phyloP scores from a whole-genome alignment of 37 sponge, comb jelly and placozoan species.

The Lycopodina hypogea region DNA sequence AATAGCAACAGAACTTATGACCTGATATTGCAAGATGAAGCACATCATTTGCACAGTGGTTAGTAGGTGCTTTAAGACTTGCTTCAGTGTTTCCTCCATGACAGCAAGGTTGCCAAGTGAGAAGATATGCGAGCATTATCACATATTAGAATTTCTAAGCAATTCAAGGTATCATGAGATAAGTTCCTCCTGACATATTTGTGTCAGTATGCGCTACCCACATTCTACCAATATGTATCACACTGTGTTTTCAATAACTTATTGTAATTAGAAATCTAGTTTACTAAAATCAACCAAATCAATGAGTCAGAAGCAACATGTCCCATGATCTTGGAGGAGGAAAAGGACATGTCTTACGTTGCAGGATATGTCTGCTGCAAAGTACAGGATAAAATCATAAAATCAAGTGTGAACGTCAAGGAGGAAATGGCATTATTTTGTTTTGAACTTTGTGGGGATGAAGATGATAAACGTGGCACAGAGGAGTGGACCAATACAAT shows the following conservation, averaged over 20 bases:
- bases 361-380: conserved; percentile 19
- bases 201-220: background rate
- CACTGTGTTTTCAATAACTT: background rate
- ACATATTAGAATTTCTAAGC: background rate
- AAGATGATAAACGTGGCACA: too few relatives aligned
- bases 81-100: background rate
- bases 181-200: background rate
- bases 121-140: background rate
- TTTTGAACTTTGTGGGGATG: too few relatives aligned
- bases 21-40: background rate
- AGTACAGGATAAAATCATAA: conserved; percentile 5
- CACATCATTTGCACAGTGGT: background rate
- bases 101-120: too few relatives aligned
- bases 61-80: background rate
- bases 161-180: background rate
- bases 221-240: too few relatives aligned
- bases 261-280: background rate
- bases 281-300: too few relatives aligned
- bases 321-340: conserved; percentile 15
- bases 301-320: too few relatives aligned
- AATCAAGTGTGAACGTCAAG: background rate
- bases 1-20: background rate
- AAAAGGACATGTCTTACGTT: conserved; percentile 4
- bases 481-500: too few relatives aligned
- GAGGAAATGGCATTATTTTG: conserved; percentile 28